phyloP scores from a whole-genome alignment of 2,797 vertebrate species.

The Hippocampus kuda region DNA sequence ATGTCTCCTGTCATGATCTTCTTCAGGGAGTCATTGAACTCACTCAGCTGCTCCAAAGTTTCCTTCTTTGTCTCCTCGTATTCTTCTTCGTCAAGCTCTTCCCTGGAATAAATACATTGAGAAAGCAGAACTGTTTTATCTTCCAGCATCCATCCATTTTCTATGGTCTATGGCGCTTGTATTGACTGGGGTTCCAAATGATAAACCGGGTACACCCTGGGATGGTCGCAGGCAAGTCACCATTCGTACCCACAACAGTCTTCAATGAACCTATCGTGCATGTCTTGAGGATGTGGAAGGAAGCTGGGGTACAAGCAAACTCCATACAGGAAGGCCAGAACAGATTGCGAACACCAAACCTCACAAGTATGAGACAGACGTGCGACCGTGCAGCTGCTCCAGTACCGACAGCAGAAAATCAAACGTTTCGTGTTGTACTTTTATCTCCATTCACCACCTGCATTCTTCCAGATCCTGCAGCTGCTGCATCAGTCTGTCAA shows the following conservation, averaged over 20 bases:
- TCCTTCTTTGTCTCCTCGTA: constrained; percentile 97
- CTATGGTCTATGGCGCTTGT: neutral
- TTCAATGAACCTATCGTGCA: neutral
- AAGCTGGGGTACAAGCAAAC: neutral
- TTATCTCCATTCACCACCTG: constrained; percentile 70
- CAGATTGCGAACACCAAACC: neutral
- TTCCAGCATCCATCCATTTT: neutral
- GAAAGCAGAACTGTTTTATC: neutral
- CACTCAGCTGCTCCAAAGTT: constrained; percentile 89
- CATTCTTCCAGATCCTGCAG: constrained; percentile 95
- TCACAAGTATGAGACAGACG: neutral
- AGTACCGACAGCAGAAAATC: neutral
- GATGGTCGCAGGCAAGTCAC: neutral
- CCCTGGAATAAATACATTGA: constrained; percentile 59
- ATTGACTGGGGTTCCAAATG: too few species aligned
- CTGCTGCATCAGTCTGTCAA: constrained; percentile 95
- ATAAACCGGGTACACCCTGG: neutral
- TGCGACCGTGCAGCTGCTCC: neutral
- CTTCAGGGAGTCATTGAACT: constrained; percentile 92
- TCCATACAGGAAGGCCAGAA: neutral
- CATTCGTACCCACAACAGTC: neutral
- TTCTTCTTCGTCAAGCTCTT: constrained; percentile 87
- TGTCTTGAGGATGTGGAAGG: neutral
- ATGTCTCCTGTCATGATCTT: constrained; percentile 97
- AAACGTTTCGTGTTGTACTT: neutral